A percentile compares a stretch with the other conserved stretches of the same genome.
phyloP scores from a whole-genome alignment of 2,797 vertebrate genomes.

The Microchirus variegatus region DNA sequence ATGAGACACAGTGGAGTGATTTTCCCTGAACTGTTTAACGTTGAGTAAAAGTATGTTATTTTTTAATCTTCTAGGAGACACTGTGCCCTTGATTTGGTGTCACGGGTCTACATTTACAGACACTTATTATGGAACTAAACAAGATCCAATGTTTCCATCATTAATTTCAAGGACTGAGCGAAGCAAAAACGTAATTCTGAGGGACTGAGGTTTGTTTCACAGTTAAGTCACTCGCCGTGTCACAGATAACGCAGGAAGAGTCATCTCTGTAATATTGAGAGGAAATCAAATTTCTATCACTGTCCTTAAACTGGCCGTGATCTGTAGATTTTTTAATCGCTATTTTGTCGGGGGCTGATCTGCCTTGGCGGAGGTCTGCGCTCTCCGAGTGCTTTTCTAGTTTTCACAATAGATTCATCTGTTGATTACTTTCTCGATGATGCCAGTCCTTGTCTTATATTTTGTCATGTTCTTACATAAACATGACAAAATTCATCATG shows the following conservation, averaged over 20 bases:
- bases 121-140: neutral
- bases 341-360: too few relatives aligned
- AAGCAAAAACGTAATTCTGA: neutral
- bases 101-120: slow-evolving; percentile 5
- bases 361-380: too few relatives aligned
- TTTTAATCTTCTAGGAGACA: neutral
- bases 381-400: too few relatives aligned
- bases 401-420: neutral
- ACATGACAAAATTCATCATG: too few relatives aligned
- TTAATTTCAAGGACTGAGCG: neutral
- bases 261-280: slow-evolving; percentile 9
- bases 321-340: too few relatives aligned
- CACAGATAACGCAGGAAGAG: slow-evolving; percentile 15
- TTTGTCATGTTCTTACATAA: too few relatives aligned
- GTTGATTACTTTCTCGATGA: too few relatives aligned
- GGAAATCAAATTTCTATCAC: slow-evolving; percentile 13
- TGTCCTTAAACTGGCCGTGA: slow-evolving; percentile 40
- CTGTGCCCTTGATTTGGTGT: neutral
- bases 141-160: neutral
- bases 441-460: too few relatives aligned
- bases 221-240: slow-evolving; percentile 10
- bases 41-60: too few relatives aligned
- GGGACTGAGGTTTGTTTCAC: slow-evolving; percentile 2
- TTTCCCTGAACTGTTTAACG: too few relatives aligned
- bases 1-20: too few relatives aligned